phyloP scores from a whole-genome alignment of 1,140 invertebrate species.

The Pseudomyrmex dendroicus region DNA sequence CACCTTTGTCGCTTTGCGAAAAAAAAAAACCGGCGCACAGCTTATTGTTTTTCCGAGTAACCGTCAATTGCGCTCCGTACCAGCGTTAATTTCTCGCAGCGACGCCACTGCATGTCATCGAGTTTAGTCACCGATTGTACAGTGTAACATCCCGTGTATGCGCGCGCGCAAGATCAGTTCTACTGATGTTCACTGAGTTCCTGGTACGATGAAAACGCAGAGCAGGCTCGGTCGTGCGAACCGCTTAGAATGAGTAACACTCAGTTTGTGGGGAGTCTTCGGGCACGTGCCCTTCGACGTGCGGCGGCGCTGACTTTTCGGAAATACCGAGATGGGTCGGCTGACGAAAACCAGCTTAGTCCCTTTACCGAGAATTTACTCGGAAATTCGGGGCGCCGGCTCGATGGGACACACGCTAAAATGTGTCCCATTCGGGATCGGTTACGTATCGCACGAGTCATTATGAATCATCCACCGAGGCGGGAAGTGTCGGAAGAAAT shows the following conservation, averaged over 20 bases:
- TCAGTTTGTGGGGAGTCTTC: constrained; percentile 8
- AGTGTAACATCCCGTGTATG: constrained; percentile 41
- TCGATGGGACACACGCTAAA: constrained; percentile 38
- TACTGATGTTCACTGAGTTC: constrained; percentile 66
- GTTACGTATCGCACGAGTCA: constrained; percentile 22
- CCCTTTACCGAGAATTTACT: constrained; percentile 62
- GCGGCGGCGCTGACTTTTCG: constrained; percentile 56
- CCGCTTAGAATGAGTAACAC: constrained; percentile 63
- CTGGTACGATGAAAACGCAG: constrained; percentile 65
- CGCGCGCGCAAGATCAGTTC: constrained; percentile 40
- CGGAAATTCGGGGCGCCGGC: constrained; percentile 49
- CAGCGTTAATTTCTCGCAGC: constrained; percentile 47
- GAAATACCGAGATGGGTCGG: constrained; percentile 54
- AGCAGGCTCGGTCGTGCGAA: constrained; percentile 15
- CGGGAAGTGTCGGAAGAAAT: constrained; percentile 27
- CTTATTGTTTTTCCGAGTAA: constrained; percentile 47
- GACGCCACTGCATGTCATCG: constrained; percentile 55
- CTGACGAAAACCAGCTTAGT: constrained; percentile 40
- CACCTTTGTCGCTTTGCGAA: constrained; percentile 15
- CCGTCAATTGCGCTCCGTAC: constrained; percentile 27
- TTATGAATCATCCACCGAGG: constrained; percentile 59
- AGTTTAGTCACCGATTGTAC: constrained; percentile 73
- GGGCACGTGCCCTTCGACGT: constrained; percentile 35
- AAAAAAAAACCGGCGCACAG: constrained; percentile 7
- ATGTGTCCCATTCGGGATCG: constrained; percentile 26